Conservation (phyloP, 1,140 invertebrate species). For the Philotrypesis tridentata region DNA sequence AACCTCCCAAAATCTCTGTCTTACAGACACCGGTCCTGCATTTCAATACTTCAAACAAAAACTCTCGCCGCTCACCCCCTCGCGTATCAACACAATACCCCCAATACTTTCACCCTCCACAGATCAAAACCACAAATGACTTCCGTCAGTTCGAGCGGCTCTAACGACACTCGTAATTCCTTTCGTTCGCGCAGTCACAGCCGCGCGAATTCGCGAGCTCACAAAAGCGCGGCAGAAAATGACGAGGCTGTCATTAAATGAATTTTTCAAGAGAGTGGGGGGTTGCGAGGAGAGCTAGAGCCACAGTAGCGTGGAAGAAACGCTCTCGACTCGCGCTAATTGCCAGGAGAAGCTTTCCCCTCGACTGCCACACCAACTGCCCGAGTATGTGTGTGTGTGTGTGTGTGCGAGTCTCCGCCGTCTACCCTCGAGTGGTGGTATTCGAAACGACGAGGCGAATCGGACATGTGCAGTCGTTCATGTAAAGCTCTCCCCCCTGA, state of each 20-base stretch:
- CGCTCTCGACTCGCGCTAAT: constrained; percentile 6
- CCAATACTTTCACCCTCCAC: not conserved
- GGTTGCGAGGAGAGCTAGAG: not conserved
- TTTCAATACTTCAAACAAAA: too few relatives aligned
- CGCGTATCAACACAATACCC: not conserved
- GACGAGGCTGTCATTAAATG: not conserved
- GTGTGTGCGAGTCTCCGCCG: too few relatives aligned
- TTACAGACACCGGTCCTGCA: too few relatives aligned
- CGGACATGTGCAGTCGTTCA: not conserved
- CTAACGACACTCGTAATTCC: not conserved
- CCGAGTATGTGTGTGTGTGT: not conserved
- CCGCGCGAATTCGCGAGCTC: not conserved
- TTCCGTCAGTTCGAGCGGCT: not conserved
- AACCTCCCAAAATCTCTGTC: too few relatives aligned
- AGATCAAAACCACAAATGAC: not conserved
- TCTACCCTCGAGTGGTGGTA: not conserved
- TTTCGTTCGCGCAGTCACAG: not conserved
- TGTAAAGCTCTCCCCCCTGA: not conserved
- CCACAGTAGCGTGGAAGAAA: not conserved
- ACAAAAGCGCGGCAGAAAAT: not conserved
- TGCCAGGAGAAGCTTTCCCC: constrained; percentile 8
- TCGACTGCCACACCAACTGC: not conserved
- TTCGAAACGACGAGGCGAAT: not conserved
- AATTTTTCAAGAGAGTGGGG: constrained; percentile 10
- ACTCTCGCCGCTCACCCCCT: not conserved